A percentile compares a stretch with the other conserved stretches of the same genome.
phyloP scores from a whole-genome alignment of 1,140 invertebrate species.

The Arctopsyche grandis region DNA sequence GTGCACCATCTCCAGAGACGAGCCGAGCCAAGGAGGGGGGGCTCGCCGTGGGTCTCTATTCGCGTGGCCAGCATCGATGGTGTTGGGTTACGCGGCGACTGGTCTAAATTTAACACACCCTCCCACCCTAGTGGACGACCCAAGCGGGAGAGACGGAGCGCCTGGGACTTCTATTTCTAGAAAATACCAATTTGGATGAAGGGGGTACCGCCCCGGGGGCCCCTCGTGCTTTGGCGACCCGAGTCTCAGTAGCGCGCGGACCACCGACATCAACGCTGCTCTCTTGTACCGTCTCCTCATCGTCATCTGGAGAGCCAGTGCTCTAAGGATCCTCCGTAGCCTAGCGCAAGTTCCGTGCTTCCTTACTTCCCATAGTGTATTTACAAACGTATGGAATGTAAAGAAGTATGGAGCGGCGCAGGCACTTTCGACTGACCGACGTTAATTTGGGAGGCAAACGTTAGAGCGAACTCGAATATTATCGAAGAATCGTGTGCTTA shows the following conservation, averaged over 20 bases:
- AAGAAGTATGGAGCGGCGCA: constrained; percentile 92
- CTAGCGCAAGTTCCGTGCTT: constrained; percentile 88
- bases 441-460: not conserved
- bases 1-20: not conserved
- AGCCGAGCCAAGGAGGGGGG: not conserved
- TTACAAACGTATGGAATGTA: constrained; percentile 90
- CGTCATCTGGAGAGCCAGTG: constrained; percentile 54
- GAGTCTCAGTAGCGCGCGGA: constrained; percentile 59
- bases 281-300: constrained; percentile 54
- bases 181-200: constrained; percentile 82
- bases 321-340: constrained; percentile 55
- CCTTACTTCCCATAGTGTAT: constrained; percentile 94
- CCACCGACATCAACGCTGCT: constrained; percentile 56
- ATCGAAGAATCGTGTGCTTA: too few relatives aligned
- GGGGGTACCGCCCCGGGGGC: constrained; percentile 59
- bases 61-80: constrained; percentile 31
- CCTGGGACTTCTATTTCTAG: constrained; percentile 76
- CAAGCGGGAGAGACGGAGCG: constrained; percentile 60
- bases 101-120: constrained; percentile 47
- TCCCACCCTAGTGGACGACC: constrained; percentile 55
- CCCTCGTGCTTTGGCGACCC: constrained; percentile 59
- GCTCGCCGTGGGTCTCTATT: constrained; percentile 17
- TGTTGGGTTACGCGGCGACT: constrained; percentile 46
- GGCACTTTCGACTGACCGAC: constrained; percentile 48
- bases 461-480: not conserved